phyloP scores from a whole-genome alignment of 2,797 vertebrate species.

The Micrastur ruficollis region DNA sequence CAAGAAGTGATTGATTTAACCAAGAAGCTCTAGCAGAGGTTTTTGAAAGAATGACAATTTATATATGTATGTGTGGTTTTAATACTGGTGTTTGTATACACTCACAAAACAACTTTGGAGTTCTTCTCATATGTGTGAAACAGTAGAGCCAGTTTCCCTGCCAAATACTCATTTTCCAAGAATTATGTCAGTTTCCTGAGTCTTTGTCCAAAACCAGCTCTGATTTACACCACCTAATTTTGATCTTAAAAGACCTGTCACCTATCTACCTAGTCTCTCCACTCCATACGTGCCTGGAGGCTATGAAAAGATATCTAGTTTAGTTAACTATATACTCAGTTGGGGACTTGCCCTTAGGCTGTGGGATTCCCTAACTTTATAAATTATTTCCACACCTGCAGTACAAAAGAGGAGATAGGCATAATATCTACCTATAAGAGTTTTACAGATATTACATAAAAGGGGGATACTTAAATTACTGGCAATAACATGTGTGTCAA shows the following conservation, averaged over 20 bases:
- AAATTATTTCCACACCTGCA: background rate
- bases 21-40: background rate
- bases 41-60: background rate
- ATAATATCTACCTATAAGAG: background rate
- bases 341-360: background rate
- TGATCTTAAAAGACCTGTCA: background rate
- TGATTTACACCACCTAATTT: background rate
- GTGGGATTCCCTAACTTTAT: background rate
- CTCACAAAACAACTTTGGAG: background rate
- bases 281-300: background rate
- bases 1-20: background rate
- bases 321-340: background rate
- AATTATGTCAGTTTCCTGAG: background rate
- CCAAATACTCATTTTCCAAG: background rate
- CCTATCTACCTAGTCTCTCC: background rate
- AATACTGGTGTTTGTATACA: background rate
- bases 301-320: background rate
- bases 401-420: background rate
- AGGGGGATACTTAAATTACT: background rate
- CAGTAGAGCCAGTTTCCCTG: background rate
- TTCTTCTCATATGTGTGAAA: background rate
- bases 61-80: background rate
- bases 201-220: background rate
- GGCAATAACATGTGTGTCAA: background rate
- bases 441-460: background rate